These are phyloP conservation scores for Fistularia tabacaria DNA, from an alignment of 2,797 vertebrate genomes.

Conservation along the genomic window DNA sequence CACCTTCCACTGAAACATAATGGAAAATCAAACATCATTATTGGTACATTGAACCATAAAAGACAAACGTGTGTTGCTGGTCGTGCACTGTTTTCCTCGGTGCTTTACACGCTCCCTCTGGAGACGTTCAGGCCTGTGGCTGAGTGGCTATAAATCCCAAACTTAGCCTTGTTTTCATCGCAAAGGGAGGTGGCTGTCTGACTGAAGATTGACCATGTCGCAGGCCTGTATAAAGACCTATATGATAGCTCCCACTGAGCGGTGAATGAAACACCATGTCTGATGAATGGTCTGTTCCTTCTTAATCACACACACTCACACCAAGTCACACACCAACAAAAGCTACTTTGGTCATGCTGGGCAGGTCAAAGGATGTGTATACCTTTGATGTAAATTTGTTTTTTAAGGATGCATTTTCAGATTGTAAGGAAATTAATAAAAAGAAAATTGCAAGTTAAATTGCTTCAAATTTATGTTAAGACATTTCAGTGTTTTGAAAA, in stretches of 20 bases:
- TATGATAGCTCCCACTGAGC: conserved; percentile 59
- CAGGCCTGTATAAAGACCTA: conserved; percentile 60
- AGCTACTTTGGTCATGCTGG: conserved; percentile 8
- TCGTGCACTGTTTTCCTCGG: conserved; percentile 63
- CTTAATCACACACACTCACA: conserved; percentile 59
- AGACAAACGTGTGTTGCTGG: conserved; percentile 66
- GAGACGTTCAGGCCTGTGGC: conserved; percentile 61
- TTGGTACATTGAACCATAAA: conserved; percentile 69
- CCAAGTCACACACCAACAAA: conserved; percentile 44
- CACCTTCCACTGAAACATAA: conserved; percentile 66
- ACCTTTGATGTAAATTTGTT: conserved; percentile 10
- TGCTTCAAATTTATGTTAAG: too few relatives aligned
- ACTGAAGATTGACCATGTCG: conserved; percentile 73
- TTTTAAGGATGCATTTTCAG: too few relatives aligned
- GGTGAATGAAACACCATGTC: conserved; percentile 57
- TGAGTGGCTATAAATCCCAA: conserved; percentile 60
- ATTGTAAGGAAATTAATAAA: too few relatives aligned
- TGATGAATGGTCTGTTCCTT: conserved; percentile 58
- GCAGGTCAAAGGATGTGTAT: conserved; percentile 27
- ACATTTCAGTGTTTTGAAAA: too few relatives aligned
- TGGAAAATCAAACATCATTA: conserved; percentile 77
- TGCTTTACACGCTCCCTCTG: conserved; percentile 63
- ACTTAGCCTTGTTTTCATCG: conserved; percentile 50
- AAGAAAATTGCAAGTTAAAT: too few relatives aligned
- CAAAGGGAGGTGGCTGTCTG: conserved; percentile 60